Evolutionary conservation across 2,113 vertebrate genomes (phyloP).

Genomic region (Neofelis nebulosa): DNA sequence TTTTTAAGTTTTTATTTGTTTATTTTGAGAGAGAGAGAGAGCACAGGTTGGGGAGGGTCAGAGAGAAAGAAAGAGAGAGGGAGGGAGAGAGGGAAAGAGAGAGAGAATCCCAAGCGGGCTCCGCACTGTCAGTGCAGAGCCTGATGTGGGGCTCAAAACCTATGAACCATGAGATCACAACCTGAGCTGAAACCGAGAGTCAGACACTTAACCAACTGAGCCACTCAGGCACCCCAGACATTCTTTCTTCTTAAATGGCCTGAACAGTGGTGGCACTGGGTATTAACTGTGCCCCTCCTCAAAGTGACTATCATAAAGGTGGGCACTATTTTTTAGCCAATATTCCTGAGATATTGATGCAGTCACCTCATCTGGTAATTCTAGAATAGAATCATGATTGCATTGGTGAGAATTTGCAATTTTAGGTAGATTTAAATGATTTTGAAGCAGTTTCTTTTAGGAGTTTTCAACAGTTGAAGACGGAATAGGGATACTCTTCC

Average conservation of each 20-base stretch:
- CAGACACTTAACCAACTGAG: too few species aligned
- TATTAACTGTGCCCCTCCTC: neutral
- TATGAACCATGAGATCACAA: too few species aligned
- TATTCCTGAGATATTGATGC: neutral
- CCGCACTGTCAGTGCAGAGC: too few species aligned
- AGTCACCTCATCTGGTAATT: neutral
- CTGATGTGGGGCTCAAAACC: too few species aligned
- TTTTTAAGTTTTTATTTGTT: too few species aligned
- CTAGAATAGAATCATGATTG: neutral
- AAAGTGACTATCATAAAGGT: neutral
- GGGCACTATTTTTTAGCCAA: neutral
- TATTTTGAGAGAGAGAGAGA: too few species aligned
- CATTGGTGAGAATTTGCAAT: constrained; percentile 5
- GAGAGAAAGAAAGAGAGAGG: too few species aligned
- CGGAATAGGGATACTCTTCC: neutral
- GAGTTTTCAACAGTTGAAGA: neutral
- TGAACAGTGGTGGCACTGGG: neutral
- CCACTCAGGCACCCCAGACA: too few species aligned
- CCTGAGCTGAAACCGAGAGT: too few species aligned
- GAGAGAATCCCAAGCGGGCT: too few species aligned
- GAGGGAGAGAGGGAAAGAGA: too few species aligned
- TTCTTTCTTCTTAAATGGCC: neutral
- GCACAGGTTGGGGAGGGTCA: too few species aligned
- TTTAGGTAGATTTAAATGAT: neutral
- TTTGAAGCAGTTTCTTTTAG: neutral